Evolutionary conservation across 1,140 invertebrate genomes (phyloP).

Genomic region (Drosophila yakuba): DNA sequence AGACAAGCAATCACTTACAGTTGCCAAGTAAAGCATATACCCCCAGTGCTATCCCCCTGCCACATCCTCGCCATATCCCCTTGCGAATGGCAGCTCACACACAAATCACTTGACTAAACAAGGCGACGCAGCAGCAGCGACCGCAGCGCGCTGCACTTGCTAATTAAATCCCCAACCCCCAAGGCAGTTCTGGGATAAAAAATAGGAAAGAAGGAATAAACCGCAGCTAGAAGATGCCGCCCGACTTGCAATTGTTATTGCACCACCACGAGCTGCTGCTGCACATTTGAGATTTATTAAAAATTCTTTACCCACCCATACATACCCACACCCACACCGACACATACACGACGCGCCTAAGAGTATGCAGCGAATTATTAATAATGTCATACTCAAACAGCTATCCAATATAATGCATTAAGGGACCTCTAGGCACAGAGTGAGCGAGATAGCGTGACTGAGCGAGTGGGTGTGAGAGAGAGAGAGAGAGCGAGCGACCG

Average conservation of each 20-base stretch:
- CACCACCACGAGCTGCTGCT: slow-evolving; percentile 51
- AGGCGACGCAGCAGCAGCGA: slow-evolving; percentile 56
- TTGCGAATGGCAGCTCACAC: slow-evolving; percentile 45
- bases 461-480: slow-evolving; percentile 4
- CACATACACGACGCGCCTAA: slow-evolving; percentile 50
- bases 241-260: slow-evolving; percentile 70
- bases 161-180: slow-evolving; percentile 81
- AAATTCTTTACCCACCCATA: slow-evolving; percentile 76
- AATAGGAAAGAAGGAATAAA: slow-evolving; percentile 20
- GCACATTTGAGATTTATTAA: slow-evolving; percentile 84
- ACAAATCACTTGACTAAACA: slow-evolving; percentile 83
- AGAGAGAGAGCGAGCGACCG: slow-evolving; percentile 18
- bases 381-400: slow-evolving; percentile 81
- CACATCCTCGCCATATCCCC: slow-evolving; percentile 9
- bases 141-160: slow-evolving; percentile 74
- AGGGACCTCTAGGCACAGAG: slow-evolving; percentile 52
- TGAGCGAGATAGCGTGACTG: slow-evolving; percentile 8
- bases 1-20: slow-evolving; percentile 80
- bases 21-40: slow-evolving; percentile 47
- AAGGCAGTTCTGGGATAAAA: slow-evolving; percentile 10
- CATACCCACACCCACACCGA: slow-evolving; percentile 23
- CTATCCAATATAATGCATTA: slow-evolving; percentile 81
- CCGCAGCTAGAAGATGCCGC: slow-evolving; percentile 63
- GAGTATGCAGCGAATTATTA: slow-evolving; percentile 82
- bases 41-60: background rate